A percentile compares a stretch with the other conserved stretches of the same genome.
Conservation (phyloP, 2,113 vertebrate species). For the Clinocottus analis region DNA sequence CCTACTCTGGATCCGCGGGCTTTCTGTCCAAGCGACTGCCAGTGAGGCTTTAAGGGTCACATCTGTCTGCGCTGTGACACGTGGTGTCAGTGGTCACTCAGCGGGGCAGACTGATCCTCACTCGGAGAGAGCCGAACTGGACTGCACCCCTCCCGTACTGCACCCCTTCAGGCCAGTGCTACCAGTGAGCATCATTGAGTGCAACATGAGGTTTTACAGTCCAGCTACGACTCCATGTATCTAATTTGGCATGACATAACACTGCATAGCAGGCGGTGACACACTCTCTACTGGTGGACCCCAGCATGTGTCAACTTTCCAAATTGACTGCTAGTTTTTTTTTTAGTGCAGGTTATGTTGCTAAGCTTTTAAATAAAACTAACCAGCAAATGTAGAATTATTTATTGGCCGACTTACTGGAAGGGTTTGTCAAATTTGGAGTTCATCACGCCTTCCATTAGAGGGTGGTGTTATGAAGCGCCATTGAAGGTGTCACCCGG, state of each 20-base stretch:
- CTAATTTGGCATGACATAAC: slow-evolving; percentile 48
- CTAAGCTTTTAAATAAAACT: slow-evolving; percentile 4
- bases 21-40: slow-evolving; percentile 54
- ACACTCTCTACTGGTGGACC: slow-evolving; percentile 27
- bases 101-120: slow-evolving; percentile 57
- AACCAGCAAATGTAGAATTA: not conserved
- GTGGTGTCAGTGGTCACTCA: slow-evolving; percentile 71
- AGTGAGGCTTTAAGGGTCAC: slow-evolving; percentile 73
- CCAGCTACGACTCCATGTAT: slow-evolving; percentile 20
- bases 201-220: slow-evolving; percentile 29
- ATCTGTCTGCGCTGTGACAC: slow-evolving; percentile 74
- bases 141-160: slow-evolving; percentile 21
- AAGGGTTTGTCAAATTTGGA: not conserved
- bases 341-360: not conserved
- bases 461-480: slow-evolving; percentile 10
- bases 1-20: slow-evolving; percentile 40
- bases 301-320: not conserved
- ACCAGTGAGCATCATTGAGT: slow-evolving; percentile 44
- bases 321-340: not conserved
- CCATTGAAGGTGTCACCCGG: slow-evolving; percentile 23
- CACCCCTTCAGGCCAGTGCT: slow-evolving; percentile 33
- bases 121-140: slow-evolving; percentile 34
- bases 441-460: slow-evolving; percentile 12
- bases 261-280: slow-evolving; percentile 27
- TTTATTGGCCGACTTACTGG: not conserved